Percentiles rank a stretch among this genome's conserved stretches.
Evolutionary conservation across 1,140 invertebrate species (phyloP).

Genomic region (Eumeta japonica): DNA sequence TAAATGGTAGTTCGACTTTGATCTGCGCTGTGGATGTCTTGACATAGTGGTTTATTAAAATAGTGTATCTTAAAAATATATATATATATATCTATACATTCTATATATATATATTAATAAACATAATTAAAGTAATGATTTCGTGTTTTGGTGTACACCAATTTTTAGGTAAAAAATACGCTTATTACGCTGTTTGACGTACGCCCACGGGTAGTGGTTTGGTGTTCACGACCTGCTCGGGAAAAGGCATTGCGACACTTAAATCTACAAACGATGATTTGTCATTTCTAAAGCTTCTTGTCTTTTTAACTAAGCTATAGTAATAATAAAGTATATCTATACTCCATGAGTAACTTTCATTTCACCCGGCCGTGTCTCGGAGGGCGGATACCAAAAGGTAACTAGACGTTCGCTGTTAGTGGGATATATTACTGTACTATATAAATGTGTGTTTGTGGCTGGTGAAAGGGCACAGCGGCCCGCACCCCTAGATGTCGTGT

Average conservation of each 20-base stretch:
- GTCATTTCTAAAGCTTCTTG: conserved; percentile 39
- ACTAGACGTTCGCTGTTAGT: conserved; percentile 33
- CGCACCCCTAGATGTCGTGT: conserved; percentile 41
- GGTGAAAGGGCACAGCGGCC: conserved; percentile 21
- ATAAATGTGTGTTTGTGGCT: conserved; percentile 27
- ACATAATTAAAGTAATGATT: conserved; percentile 22
- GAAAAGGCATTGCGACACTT: no score
- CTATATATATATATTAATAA: no score
- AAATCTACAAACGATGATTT: no score
- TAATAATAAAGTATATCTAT: conserved; percentile 57
- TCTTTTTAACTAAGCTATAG: conserved; percentile 42
- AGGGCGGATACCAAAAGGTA: conserved; percentile 47
- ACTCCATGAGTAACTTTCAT: conserved; percentile 56
- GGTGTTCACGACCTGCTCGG: no score
- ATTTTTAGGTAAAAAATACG: no score
- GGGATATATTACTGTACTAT: no score
- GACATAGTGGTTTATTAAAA: no score
- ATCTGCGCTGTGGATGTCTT: no score
- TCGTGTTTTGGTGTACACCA: conserved; percentile 39
- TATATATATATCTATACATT: conserved; percentile 21
- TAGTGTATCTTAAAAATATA: no score
- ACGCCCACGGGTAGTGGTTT: no score
- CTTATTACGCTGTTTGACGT: no score
- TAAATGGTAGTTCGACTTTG: no score
- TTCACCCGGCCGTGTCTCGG: conserved; percentile 44